Base-by-base conservation (phyloP, 1,140 invertebrate genomes). In the Aphidius gifuensis region DNA sequence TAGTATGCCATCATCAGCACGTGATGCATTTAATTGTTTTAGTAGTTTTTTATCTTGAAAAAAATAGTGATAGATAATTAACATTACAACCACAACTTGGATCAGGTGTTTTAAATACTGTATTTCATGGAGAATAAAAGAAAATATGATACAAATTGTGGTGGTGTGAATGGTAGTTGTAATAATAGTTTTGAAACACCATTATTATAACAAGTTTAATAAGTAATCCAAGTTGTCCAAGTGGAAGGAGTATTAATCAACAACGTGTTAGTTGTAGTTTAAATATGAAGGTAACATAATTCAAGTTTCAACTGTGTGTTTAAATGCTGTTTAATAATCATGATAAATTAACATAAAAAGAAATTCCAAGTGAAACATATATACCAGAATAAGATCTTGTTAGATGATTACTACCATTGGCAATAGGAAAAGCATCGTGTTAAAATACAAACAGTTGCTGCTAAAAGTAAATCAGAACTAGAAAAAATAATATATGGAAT, bases 381-480 rank as follows among this genome's bases (percentile, higher is more conserved):
- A 97, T 99, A 77, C 96, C 97, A 4, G 96, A 98, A 74, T 90
- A 93, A 73, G 97, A 99, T 79, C 83, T 99, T 66, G 90, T 97
- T 60, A 85, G 97, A 79, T 95, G 95, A 38, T 84, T 99, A 63
- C 96, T 98, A 80, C 98, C 96, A 56, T 83, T 99, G 65, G 96
- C 97, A 9, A 94, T 99, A 86, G 97, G 97, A 11, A 99, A 99
- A 85, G 88, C 93, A n/a, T n/a, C n/a, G n/a, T n/a, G n/a, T n/a
- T n/a, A n/a, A n/a, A n/a, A n/a, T n/a, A n/a, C n/a, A n/a, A n/a
- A n/a, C n/a, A n/a, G n/a, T n/a, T n/a, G n/a, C n/a, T n/a, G n/a
- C n/a, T n/a, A n/a, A n/a, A n/a, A n/a, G n/a, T n/a, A n/a, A n/a
- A n/a, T n/a, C n/a, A n/a, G n/a, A n/a, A n/a, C n/a, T n/a, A n/a